Conservation (phyloP, 2,888 invertebrate species). For the Dolichopus griseipennis region DNA sequence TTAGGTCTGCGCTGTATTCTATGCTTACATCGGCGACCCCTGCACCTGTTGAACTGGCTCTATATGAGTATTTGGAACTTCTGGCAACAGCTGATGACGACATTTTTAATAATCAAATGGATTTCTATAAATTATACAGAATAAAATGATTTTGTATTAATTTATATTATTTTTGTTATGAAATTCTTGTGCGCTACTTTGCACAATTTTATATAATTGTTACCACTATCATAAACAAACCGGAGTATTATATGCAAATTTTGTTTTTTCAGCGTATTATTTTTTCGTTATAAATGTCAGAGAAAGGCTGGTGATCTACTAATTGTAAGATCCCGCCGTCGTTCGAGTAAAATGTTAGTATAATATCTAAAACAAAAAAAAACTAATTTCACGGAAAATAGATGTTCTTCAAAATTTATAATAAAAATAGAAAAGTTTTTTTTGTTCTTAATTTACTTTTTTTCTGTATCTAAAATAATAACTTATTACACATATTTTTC, state of each 20-base stretch:
- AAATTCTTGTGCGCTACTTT: not conserved
- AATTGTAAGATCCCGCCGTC: slow-evolving; percentile 47
- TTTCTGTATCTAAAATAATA: not conserved
- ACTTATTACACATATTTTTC: too few relatives aligned
- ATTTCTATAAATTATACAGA: not conserved
- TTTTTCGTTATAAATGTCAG: slow-evolving; percentile 45
- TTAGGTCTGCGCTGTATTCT: slow-evolving; percentile 89
- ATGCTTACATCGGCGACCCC: slow-evolving; percentile 85
- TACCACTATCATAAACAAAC: slow-evolving; percentile 30
- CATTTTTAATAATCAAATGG: slow-evolving; percentile 46
- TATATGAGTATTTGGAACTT: slow-evolving; percentile 86
- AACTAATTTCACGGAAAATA: not conserved
- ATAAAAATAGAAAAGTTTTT: not conserved
- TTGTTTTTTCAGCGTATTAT: slow-evolving; percentile 37
- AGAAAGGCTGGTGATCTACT: slow-evolving; percentile 47
- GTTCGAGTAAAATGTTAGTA: slow-evolving; percentile 46
- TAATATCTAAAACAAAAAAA: slow-evolving; percentile 27
- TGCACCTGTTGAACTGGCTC: slow-evolving; percentile 75
- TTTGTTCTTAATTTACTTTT: not conserved
- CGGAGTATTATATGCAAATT: not conserved
- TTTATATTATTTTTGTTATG: not conserved
- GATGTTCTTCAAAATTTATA: not conserved
- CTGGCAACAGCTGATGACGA: slow-evolving; percentile 70
- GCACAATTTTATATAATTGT: slow-evolving; percentile 37
- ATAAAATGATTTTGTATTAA: not conserved